Conservation (phyloP, 2,888 invertebrate genomes). For the Parthenolecanium corni region DNA sequence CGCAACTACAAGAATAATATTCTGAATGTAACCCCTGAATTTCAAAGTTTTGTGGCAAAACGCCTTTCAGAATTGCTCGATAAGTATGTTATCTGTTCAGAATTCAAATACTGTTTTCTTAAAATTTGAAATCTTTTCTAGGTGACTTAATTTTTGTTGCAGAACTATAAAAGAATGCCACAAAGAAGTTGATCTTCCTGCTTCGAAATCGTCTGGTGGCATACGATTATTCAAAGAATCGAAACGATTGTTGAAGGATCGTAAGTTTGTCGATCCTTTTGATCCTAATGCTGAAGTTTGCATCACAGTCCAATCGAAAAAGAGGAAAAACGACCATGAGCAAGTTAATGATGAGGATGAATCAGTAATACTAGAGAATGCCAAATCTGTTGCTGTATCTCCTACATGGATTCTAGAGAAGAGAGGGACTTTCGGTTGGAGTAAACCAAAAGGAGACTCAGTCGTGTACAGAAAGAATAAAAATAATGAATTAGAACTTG, state of each 20-base stretch:
- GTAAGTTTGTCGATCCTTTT: conserved; percentile 1
- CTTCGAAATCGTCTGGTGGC: not conserved
- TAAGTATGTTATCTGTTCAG: no score
- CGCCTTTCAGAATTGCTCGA: conserved; percentile 2
- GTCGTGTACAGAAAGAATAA: not conserved
- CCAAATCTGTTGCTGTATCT: conserved; percentile 9
- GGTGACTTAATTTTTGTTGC: not conserved
- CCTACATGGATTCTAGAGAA: conserved; percentile 16
- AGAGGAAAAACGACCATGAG: not conserved
- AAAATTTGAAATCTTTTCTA: not conserved
- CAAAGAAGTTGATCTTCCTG: not conserved
- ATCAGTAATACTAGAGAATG: not conserved
- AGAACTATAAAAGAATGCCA: not conserved
- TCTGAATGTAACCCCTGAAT: conserved; percentile 22
- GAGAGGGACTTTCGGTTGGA: conserved; percentile 11
- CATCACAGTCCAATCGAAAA: not conserved
- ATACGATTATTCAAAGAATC: conserved; percentile 8
- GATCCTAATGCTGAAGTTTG: not conserved
- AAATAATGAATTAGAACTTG: not conserved
- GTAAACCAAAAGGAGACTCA: conserved; percentile 9
- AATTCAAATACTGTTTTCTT: no score
- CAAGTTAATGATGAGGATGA: not conserved
- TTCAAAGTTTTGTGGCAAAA: conserved; percentile 16
- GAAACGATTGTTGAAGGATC: not conserved
- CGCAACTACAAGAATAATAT: conserved; percentile 7